These are phyloP conservation scores for Plecotus auritus DNA, from an alignment of 2,113 vertebrate genomes.

Conservation along the genomic window DNA sequence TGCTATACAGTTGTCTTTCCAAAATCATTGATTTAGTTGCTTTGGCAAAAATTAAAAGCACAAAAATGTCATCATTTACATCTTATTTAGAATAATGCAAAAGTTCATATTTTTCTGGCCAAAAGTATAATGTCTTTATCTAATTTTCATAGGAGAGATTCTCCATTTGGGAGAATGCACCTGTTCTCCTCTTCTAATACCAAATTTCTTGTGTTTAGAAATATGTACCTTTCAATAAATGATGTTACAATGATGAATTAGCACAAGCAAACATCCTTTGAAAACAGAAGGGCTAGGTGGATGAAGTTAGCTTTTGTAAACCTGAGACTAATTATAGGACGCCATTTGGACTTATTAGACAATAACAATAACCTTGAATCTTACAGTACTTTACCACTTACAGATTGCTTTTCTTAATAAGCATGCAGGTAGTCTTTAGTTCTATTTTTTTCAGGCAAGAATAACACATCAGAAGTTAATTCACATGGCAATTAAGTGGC, in stretches of 20 bases:
- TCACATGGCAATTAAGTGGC: not conserved
- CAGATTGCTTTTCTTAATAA: constrained; percentile 1
- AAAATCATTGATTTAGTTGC: constrained; percentile 52
- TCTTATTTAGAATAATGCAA: not conserved
- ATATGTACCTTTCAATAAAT: not conserved
- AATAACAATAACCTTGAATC: not conserved
- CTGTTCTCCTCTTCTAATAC: not conserved
- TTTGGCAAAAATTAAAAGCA: constrained; percentile 22
- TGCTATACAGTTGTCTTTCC: constrained; percentile 18
- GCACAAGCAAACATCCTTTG: not conserved
- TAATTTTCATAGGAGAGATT: not conserved
- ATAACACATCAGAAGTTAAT: not conserved
- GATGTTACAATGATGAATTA: constrained; percentile 2
- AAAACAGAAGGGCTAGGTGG: not conserved
- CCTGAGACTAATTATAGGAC: not conserved
- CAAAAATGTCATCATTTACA: not conserved
- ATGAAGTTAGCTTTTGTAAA: not conserved
- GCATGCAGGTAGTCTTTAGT: not conserved
- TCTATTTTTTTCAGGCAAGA: not conserved
- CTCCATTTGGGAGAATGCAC: not conserved
- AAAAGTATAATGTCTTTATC: not conserved
- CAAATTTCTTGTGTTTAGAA: constrained; percentile 30
- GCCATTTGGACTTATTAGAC: not conserved
- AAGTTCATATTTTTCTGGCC: not conserved
- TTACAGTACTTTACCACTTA: not conserved